Conservation (phyloP, 2,113 vertebrate species). For the Phrynosoma platyrhinos region DNA sequence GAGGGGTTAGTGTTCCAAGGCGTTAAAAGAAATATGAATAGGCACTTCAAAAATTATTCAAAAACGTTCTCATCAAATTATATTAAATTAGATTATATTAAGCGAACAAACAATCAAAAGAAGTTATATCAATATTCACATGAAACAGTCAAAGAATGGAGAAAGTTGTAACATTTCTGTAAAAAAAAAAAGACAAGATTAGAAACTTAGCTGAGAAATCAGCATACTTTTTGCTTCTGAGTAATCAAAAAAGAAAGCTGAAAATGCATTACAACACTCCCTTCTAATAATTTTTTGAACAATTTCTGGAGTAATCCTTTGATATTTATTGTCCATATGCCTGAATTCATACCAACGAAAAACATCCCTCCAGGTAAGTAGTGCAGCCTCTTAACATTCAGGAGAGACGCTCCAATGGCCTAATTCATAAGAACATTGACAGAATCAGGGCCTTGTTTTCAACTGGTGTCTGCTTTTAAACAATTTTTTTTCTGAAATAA, state of each 20-base stretch:
- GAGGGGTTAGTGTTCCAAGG: not conserved
- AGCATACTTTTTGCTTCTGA: not conserved
- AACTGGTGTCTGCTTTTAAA: too few relatives aligned
- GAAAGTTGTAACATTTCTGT: slow-evolving; percentile 9
- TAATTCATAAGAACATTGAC: not conserved
- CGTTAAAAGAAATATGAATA: not conserved
- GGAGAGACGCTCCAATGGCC: not conserved
- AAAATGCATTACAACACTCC: not conserved
- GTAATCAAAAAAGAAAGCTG: not conserved
- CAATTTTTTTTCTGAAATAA: not conserved
- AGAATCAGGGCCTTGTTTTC: not conserved
- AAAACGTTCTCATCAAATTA: not conserved
- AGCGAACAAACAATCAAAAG: not conserved
- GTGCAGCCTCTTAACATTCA: not conserved
- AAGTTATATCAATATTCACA: not conserved
- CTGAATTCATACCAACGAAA: not conserved
- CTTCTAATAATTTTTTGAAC: not conserved
- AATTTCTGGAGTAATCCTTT: not conserved
- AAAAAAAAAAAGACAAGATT: not conserved
- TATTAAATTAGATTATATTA: not conserved
- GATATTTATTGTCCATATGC: not conserved
- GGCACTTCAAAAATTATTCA: not conserved
- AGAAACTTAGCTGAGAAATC: not conserved
- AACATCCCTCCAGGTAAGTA: not conserved
- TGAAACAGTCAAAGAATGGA: not conserved